Evolutionary conservation across 2,797 vertebrate species (phyloP).

Genomic region (Paedocypris micromegethes): DNA sequence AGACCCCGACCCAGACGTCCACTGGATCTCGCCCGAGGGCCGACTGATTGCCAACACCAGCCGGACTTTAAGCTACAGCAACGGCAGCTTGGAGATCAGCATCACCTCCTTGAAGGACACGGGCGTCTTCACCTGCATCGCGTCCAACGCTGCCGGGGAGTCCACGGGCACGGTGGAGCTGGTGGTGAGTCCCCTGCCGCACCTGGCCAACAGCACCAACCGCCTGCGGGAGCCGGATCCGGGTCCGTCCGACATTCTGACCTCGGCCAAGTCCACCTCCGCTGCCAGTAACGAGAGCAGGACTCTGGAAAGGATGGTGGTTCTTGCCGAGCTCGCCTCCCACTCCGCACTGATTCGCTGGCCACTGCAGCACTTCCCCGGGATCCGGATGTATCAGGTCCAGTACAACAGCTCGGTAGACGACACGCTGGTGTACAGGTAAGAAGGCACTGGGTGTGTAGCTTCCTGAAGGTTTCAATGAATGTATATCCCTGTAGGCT

Average conservation of each 20-base stretch:
- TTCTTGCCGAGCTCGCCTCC: slow-evolving; percentile 68
- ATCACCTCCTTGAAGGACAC: slow-evolving; percentile 74
- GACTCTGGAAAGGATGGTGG: slow-evolving; percentile 64
- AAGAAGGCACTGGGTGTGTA: slow-evolving; percentile 6
- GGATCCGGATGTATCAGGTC: slow-evolving; percentile 78
- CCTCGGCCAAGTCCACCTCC: slow-evolving; percentile 63
- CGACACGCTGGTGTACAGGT: slow-evolving; percentile 79
- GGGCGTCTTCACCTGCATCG: slow-evolving; percentile 86
- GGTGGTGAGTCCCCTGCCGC: slow-evolving; percentile 66
- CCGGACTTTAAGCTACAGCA: slow-evolving; percentile 79
- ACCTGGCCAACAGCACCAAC: slow-evolving; percentile 75
- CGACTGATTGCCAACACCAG: slow-evolving; percentile 84
- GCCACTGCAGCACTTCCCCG: slow-evolving; percentile 65
- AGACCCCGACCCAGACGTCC: slow-evolving; percentile 83
- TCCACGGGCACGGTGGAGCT: slow-evolving; percentile 73
- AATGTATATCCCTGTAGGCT: too few relatives aligned
- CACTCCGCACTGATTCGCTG: slow-evolving; percentile 75
- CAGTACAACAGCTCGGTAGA: slow-evolving; percentile 80
- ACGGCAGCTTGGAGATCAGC: slow-evolving; percentile 85
- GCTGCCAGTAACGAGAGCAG: slow-evolving; percentile 70
- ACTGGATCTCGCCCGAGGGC: slow-evolving; percentile 88
- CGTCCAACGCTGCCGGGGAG: slow-evolving; percentile 83
- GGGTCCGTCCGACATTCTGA: slow-evolving; percentile 72
- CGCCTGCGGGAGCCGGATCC: slow-evolving; percentile 68
- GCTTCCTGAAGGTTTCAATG: too few relatives aligned